Evolutionary conservation across 2,888 invertebrate genomes (phyloP).

Genomic region (Melanostoma mellinum): DNA sequence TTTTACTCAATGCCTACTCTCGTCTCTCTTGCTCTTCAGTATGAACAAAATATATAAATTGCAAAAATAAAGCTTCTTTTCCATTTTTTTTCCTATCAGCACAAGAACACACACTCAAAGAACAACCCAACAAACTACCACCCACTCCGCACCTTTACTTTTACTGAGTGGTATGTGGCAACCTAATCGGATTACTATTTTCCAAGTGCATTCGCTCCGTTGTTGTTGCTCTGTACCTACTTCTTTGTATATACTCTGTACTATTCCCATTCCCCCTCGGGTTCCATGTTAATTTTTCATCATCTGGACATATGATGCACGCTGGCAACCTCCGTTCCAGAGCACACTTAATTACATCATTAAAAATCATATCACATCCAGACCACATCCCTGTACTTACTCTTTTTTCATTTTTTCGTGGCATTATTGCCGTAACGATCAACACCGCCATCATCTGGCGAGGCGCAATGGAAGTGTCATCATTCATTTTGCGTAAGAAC

Average conservation of each 20-base stretch:
- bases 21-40: slow-evolving; percentile 4
- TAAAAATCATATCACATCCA: slow-evolving; percentile 71
- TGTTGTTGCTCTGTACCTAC: slow-evolving; percentile 7
- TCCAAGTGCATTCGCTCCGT: slow-evolving; percentile 62
- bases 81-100: slow-evolving; percentile 30
- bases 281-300: slow-evolving; percentile 63
- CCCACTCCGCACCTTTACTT: slow-evolving; percentile 25
- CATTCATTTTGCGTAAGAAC: slow-evolving; percentile 58
- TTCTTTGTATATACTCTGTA: background rate
- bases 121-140: background rate
- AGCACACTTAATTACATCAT: slow-evolving; percentile 69
- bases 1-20: slow-evolving; percentile 27
- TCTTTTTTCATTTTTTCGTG: slow-evolving; percentile 11
- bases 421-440: slow-evolving; percentile 40
- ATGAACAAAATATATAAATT: slow-evolving; percentile 33
- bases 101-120: slow-evolving; percentile 19
- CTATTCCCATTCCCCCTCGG: background rate
- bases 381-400: slow-evolving; percentile 31
- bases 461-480: slow-evolving; percentile 21
- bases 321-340: slow-evolving; percentile 49
- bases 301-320: slow-evolving; percentile 71
- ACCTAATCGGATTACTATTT: slow-evolving; percentile 72
- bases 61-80: slow-evolving; percentile 35
- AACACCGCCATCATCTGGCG: slow-evolving; percentile 29
- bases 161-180: slow-evolving; percentile 58